Evolutionary conservation across 1,140 invertebrate species (phyloP), one percentile per base, ranked within the genome.

Genomic region (Sarcophaga peregrina): DNA sequence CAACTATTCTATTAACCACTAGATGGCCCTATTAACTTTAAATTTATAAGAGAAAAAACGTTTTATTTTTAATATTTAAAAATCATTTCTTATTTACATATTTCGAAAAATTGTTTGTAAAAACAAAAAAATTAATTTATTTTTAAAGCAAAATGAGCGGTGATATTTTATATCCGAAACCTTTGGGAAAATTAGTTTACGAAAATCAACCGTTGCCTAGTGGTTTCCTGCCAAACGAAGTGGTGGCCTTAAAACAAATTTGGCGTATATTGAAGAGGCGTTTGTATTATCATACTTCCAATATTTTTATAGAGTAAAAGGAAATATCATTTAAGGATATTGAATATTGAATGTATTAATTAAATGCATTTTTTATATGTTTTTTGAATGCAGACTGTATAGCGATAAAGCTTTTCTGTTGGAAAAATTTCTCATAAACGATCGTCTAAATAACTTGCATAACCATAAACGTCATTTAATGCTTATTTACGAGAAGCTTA

Each of bases 261-360:
- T 83, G 82, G 82, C 10, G 54, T n/a, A 45, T 73, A 5, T 17
- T 83, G 8, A 78, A 83, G 15, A 75, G 52, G 9, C 75, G 62
- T 37, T 73, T 83, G 13, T 5, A 46, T 6, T 17, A 50, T 45
- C 82, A 80, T 78, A 50, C 82, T 5, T 37, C 46, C 5, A 54
- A 83, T 25, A 83, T 83, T 8, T 50, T 80, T 37, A 68, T 52
- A 76, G 58, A 83, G 82, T 83, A 83, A n/a, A 73, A 73, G 1
- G 46, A 76, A 62, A 62, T n/a, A n/a, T 62, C 58, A 15, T 62
- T 62, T 13, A 10, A 37, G 25, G 25, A 37, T 4, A 37, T 37
- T 37, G 25, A 4, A 37, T 37, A 37, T 37, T 37, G 25, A 37
- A 37, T 37, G 25, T 37, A 37, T 4, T 37, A 37, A 37, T 37